phyloP scores from a whole-genome alignment of 2,113 vertebrate genomes.

The Paratilapia polleni region DNA sequence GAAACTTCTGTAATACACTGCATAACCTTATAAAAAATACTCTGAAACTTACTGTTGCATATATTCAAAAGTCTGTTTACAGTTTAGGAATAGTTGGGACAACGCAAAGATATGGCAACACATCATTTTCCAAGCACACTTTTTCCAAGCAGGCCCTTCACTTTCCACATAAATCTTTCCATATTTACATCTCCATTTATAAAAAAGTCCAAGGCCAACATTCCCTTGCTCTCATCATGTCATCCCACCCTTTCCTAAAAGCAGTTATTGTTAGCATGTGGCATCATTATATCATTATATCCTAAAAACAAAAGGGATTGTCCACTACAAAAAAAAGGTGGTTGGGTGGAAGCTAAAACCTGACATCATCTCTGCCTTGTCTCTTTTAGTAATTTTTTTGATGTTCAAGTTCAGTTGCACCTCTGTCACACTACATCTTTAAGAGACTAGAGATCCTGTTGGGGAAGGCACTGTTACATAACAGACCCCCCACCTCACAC shows the following conservation, averaged over 20 bases:
- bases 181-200: conserved; percentile 68
- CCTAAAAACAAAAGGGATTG: conserved; percentile 59
- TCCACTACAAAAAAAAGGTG: conserved; percentile 9
- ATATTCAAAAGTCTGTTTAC: conserved; percentile 50
- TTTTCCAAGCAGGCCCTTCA: conserved; percentile 49
- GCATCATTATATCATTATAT: conserved; percentile 30
- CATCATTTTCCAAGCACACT: conserved; percentile 39
- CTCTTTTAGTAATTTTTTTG: conserved; percentile 46
- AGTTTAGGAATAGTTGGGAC: conserved; percentile 21
- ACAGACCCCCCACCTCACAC: conserved; percentile 29
- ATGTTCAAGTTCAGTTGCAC: conserved; percentile 35
- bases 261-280: conserved; percentile 66
- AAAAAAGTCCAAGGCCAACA: conserved; percentile 63
- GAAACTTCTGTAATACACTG: conserved; percentile 37
- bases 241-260: conserved; percentile 73
- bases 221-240: conserved; percentile 63
- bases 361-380: conserved; percentile 63
- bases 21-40: conserved; percentile 30
- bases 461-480: conserved; percentile 62
- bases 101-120: conserved; percentile 50
- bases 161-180: conserved; percentile 69
- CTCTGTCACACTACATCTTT: conserved; percentile 47
- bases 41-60: conserved; percentile 43
- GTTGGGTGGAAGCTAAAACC: background rate
- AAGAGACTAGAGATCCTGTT: conserved; percentile 60